Conservation (phyloP, 2,113 vertebrate genomes). For the Thermophis baileyi region DNA sequence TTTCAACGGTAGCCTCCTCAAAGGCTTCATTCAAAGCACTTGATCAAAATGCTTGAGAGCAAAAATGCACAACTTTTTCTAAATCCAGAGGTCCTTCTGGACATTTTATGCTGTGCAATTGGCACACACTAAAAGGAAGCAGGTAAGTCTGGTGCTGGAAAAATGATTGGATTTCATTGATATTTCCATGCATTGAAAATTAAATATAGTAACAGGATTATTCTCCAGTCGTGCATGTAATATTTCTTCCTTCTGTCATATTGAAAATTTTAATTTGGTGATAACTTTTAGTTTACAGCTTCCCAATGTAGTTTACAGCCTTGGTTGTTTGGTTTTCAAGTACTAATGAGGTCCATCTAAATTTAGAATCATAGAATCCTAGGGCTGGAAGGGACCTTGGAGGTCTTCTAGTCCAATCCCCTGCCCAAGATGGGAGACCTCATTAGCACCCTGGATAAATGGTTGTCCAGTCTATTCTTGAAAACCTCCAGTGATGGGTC, state of each 20-base stretch:
- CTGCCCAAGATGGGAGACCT: not conserved
- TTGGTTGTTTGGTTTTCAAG: not conserved
- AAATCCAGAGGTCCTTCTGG: not conserved
- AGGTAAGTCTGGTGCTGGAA: not conserved
- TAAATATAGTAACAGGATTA: not conserved
- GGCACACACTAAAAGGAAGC: not conserved
- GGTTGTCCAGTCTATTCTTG: not conserved
- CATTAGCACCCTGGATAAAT: not conserved
- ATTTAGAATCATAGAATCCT: not conserved
- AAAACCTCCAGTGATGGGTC: not conserved
- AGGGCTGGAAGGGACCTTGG: not conserved
- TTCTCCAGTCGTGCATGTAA: not conserved
- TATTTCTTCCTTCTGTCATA: not conserved
- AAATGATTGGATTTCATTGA: not conserved
- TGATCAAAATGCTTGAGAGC: constrained; percentile 21
- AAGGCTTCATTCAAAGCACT: not conserved
- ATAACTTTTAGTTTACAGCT: not conserved
- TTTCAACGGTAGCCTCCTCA: not conserved
- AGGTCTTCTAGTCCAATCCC: not conserved
- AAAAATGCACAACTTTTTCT: not conserved
- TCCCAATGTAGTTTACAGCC: not conserved
- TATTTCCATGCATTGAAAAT: not conserved
- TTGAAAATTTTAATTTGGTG: not conserved
- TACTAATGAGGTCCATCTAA: not conserved
- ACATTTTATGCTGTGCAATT: not conserved